phyloP scores from a whole-genome alignment of 2,113 vertebrate genomes.

The Pardalotus punctatus region DNA sequence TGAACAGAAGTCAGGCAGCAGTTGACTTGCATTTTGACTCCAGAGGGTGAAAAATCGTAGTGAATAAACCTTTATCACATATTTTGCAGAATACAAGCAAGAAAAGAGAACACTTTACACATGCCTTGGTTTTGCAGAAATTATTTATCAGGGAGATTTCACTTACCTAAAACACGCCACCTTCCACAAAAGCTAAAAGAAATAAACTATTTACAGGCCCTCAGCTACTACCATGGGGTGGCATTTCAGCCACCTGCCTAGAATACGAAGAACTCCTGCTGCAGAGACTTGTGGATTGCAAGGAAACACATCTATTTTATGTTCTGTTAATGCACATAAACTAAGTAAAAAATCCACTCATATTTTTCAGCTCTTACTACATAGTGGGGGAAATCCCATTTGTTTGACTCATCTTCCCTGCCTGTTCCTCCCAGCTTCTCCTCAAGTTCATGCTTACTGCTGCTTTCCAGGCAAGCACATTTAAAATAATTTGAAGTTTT shows the following conservation, averaged over 20 bases:
- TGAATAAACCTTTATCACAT: neutral
- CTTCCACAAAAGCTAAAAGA: neutral
- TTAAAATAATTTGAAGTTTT: neutral
- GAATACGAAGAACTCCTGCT: neutral
- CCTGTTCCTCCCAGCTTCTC: neutral
- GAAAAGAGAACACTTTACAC: neutral
- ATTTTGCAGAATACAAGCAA: neutral
- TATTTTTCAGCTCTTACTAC: neutral
- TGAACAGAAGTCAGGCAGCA: neutral
- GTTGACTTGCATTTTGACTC: neutral
- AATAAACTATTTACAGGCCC: neutral
- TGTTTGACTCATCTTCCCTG: neutral
- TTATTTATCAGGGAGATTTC: neutral
- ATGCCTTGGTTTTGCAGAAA: neutral
- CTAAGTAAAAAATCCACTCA: neutral
- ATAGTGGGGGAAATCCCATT: neutral
- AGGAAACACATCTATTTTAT: neutral
- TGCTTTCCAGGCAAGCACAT: neutral
- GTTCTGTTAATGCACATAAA: neutral
- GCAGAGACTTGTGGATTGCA: neutral
- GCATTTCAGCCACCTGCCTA: neutral
- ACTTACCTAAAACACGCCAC: neutral
- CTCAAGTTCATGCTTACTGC: neutral
- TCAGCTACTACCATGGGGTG: neutral
- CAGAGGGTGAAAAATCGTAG: neutral